A percentile compares a stretch with the other conserved stretches of the same genome.
Conservation (phyloP, 2,888 invertebrate species). For the Oscheius sp. region DNA sequence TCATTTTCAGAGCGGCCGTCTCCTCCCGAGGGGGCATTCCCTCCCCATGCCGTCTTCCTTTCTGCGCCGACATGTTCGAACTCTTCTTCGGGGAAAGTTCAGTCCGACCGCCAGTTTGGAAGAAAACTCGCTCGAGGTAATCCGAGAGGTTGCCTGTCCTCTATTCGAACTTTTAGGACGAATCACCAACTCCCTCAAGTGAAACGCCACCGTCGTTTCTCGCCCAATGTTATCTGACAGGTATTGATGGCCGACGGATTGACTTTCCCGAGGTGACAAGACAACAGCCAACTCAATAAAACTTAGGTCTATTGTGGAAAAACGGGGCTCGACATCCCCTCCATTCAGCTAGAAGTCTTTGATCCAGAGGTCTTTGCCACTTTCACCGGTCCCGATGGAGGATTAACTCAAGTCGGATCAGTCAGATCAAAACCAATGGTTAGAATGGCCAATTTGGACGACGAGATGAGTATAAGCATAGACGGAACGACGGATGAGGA, state of each 20-base stretch:
- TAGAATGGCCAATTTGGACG: slow-evolving; percentile 67
- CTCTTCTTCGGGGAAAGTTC: slow-evolving; percentile 59
- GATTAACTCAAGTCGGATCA: slow-evolving; percentile 77
- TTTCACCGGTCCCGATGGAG: slow-evolving; percentile 84
- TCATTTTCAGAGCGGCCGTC: background rate
- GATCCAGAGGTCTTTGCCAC: slow-evolving; percentile 75
- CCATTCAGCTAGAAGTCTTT: slow-evolving; percentile 47
- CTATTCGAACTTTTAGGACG: slow-evolving; percentile 28
- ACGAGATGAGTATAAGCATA: slow-evolving; percentile 64
- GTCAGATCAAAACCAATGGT: slow-evolving; percentile 60
- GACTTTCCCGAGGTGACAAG: slow-evolving; percentile 53
- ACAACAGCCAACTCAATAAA: too few relatives aligned
- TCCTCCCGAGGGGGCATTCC: background rate
- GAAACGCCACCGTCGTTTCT: slow-evolving; percentile 26
- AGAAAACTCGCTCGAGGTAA: slow-evolving; percentile 29
- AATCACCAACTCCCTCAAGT: slow-evolving; percentile 43
- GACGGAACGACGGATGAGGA: slow-evolving; percentile 55
- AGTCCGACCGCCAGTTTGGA: slow-evolving; percentile 51
- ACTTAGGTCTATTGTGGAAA: slow-evolving; percentile 55
- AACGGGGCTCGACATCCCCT: slow-evolving; percentile 54
- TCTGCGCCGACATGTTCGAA: slow-evolving; percentile 60
- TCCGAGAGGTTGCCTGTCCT: background rate
- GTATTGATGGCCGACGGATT: slow-evolving; percentile 43
- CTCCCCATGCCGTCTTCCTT: slow-evolving; percentile 46
- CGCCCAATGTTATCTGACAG: slow-evolving; percentile 39